These are phyloP conservation scores for Poeciliopsis presidionis DNA, from an alignment of 2,797 vertebrate genomes.

Conservation along the genomic window DNA sequence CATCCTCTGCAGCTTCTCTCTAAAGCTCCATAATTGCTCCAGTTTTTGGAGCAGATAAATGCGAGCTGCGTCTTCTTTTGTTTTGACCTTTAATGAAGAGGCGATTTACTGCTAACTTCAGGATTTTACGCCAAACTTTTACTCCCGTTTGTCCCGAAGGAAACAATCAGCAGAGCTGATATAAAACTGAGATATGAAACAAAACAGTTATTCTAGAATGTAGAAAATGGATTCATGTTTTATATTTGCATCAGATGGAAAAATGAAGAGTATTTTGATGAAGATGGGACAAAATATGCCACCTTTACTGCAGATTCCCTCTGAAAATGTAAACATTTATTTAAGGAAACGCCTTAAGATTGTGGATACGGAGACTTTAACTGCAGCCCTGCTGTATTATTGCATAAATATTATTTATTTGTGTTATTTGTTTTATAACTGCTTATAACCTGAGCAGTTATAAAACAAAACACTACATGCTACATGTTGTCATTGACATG, in stretches of 20 bases:
- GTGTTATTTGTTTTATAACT: too few relatives aligned
- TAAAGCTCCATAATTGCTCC: not conserved
- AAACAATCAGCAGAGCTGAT: not conserved
- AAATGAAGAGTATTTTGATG: not conserved
- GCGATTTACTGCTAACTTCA: not conserved
- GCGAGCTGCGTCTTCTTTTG: not conserved
- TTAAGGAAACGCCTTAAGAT: not conserved
- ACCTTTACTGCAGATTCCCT: not conserved
- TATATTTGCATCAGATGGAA: not conserved
- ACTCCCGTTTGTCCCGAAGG: not conserved
- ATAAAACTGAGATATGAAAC: not conserved
- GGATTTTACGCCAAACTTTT: not conserved
- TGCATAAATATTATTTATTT: too few relatives aligned
- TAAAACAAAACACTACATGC: too few relatives aligned
- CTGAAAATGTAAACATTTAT: not conserved
- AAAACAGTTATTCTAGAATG: not conserved
- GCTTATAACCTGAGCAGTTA: too few relatives aligned
- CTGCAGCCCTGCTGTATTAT: too few relatives aligned
- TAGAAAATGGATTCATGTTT: not conserved
- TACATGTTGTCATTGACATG: too few relatives aligned
- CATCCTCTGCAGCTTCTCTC: slow-evolving; percentile 2
- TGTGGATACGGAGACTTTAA: not conserved
- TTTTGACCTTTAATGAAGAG: not conserved
- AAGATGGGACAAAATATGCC: not conserved
- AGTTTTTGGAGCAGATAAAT: not conserved